phyloP scores from a whole-genome alignment of 2,797 vertebrate genomes.

The Cynodonichthys magdalenae region DNA sequence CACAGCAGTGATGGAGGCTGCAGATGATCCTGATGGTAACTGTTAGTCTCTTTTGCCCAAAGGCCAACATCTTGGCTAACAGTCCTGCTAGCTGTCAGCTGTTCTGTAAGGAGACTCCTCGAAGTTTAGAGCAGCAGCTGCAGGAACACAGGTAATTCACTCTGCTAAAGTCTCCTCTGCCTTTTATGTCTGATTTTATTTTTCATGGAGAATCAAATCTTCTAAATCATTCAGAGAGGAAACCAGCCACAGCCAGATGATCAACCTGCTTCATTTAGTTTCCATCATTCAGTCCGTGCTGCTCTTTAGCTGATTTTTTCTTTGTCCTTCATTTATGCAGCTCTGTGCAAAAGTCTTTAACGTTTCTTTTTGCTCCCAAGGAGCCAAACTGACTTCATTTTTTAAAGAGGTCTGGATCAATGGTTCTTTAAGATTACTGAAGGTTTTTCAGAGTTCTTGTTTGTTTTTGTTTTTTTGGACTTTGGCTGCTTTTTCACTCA shows the following conservation, averaged over 20 bases:
- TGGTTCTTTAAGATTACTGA: too few relatives aligned
- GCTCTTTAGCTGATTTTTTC: conserved; percentile 3
- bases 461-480: too few relatives aligned
- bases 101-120: conserved; percentile 92
- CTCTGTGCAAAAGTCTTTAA: too few relatives aligned
- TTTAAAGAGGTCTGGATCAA: too few relatives aligned
- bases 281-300: neutral
- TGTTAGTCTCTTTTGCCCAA: conserved; percentile 69
- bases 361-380: too few relatives aligned
- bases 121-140: conserved; percentile 96
- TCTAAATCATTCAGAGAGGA: neutral
- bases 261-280: neutral
- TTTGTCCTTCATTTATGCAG: neutral
- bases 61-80: conserved; percentile 86
- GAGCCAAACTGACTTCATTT: too few relatives aligned
- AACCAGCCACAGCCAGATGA: neutral
- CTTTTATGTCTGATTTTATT: neutral
- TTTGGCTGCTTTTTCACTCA: too few relatives aligned
- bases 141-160: conserved; percentile 93
- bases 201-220: too few relatives aligned
- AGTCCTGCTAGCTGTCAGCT: conserved; percentile 92
- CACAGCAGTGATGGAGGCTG: neutral
- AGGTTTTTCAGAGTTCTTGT: too few relatives aligned
- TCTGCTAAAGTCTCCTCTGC: neutral
- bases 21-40: conserved; percentile 21